Base-by-base conservation (phyloP, 2,888 invertebrate genomes). In the Drosophila kambysellisi region DNA sequence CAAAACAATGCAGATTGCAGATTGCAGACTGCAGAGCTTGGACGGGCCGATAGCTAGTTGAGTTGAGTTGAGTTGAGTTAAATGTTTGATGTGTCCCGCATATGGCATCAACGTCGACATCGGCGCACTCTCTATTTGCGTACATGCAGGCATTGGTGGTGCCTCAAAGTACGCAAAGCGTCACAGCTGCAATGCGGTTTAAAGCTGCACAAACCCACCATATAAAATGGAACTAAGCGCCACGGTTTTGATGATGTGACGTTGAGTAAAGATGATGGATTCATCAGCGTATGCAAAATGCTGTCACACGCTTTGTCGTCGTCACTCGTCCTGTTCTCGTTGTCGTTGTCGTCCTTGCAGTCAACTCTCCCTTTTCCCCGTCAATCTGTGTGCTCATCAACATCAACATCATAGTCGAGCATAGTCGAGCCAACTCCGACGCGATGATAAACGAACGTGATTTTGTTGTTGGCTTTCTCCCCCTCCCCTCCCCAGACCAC, bases 241-340 rank as follows among this genome's bases (percentile, higher is more conserved):
- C 83, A 72, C 68, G 88, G 90, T 89, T 91, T 91, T 89, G 87
- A 89, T 88, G 89, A 92, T 90, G 90, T 90, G 89, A 92, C 90
- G 84, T 90, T 89, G 91, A 91, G 87, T 88, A 90, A 91, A 89
- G 89, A 91, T 91, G 91, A 91, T 90, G 90, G 86, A 92, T 92
- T 87, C 91, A 91, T 91, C 91, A 91, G 84, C 85, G 84, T 88
- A 91, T 91, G 91, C 87, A 91, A 91, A 91, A 83, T 90, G 90
- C 87, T 88, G 83, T 85, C 85, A 88, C 83, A 86, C 88, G 83
- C 88, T 82, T 85, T 87, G 83, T 90, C 82, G 75, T 88, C 54
- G 76, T 75, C 56, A 41, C 15, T 43, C 72, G 74, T 66, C 56
- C 64, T 52, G 67, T 74, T 67, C 61, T 56, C 64, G 62, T 67